Conservation (phyloP, 2,888 invertebrate genomes). For the Heteromurus nitidus region DNA sequence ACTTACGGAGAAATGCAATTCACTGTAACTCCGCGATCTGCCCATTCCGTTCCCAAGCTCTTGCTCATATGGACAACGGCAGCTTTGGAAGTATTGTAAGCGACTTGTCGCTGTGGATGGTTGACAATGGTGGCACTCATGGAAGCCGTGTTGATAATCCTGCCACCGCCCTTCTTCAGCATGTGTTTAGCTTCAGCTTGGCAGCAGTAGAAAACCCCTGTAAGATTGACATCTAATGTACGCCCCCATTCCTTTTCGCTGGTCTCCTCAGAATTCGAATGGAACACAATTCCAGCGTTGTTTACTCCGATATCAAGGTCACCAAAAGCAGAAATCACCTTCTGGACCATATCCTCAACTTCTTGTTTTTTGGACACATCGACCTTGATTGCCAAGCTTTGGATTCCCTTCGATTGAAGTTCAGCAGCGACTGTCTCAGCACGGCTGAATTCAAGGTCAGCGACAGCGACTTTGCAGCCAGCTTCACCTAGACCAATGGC, state of each 20-base stretch:
- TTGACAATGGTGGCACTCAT: conserved; percentile 71
- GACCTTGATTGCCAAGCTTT: conserved; percentile 70
- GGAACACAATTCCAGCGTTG: conserved; percentile 73
- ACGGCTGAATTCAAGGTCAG: conserved; percentile 68
- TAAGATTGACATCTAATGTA: conserved; percentile 72
- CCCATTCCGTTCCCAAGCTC: conserved; percentile 72
- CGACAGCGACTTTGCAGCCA: conserved; percentile 72
- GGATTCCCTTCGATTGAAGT: conserved; percentile 69
- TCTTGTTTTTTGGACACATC: conserved; percentile 72
- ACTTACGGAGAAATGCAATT: conserved; percentile 73
- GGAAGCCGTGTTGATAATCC: conserved; percentile 73
- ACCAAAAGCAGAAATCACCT: conserved; percentile 68
- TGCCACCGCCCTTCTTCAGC: conserved; percentile 72
- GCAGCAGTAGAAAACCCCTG: conserved; percentile 73
- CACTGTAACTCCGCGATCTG: conserved; percentile 70
- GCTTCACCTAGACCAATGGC: conserved; percentile 72
- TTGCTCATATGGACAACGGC: conserved; percentile 72
- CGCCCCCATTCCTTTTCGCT: conserved; percentile 70
- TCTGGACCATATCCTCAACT: conserved; percentile 70
- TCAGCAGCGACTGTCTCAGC: conserved; percentile 71
- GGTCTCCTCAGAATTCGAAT: conserved; percentile 69
- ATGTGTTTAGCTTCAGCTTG: conserved; percentile 73
- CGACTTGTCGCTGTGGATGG: conserved; percentile 71
- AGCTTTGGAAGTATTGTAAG: conserved; percentile 72
- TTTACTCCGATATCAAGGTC: conserved; percentile 72